These are phyloP conservation scores for Rhombomys opimus DNA, from an alignment of 2,113 vertebrate species.

Conservation along the genomic window DNA sequence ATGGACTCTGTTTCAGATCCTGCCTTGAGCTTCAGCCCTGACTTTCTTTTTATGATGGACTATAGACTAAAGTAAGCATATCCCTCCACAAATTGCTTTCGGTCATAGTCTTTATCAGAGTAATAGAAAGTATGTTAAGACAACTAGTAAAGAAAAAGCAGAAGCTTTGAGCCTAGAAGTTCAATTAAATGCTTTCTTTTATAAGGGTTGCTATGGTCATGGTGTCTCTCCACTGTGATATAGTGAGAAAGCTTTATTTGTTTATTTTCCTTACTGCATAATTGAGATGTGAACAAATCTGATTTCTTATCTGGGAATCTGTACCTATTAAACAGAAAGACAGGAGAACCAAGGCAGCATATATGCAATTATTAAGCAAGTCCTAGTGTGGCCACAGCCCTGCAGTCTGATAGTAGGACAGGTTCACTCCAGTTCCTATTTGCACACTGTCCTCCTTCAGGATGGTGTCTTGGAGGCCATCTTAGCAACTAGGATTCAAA, in stretches of 20 bases:
- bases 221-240: too few relatives aligned
- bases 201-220: background rate
- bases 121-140: background rate
- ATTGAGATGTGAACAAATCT: constrained; percentile 60
- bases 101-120: background rate
- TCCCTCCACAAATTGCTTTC: background rate
- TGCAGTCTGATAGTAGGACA: too few relatives aligned
- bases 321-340: constrained; percentile 7
- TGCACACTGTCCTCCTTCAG: background rate
- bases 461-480: background rate
- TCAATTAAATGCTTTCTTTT: background rate
- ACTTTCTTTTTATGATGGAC: background rate
- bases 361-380: background rate
- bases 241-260: constrained; percentile 65
- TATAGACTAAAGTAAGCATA: background rate
- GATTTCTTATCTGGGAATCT: constrained; percentile 53
- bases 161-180: background rate
- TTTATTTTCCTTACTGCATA: constrained; percentile 68
- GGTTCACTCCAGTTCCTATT: background rate
- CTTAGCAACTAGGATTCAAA: background rate
- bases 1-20: background rate
- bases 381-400: background rate
- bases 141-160: background rate
- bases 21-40: background rate
- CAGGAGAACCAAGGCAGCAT: background rate